A percentile compares a stretch with the other conserved stretches of the same genome.
phyloP scores from a whole-genome alignment of 2,113 vertebrate species.

The Uria aalge region DNA sequence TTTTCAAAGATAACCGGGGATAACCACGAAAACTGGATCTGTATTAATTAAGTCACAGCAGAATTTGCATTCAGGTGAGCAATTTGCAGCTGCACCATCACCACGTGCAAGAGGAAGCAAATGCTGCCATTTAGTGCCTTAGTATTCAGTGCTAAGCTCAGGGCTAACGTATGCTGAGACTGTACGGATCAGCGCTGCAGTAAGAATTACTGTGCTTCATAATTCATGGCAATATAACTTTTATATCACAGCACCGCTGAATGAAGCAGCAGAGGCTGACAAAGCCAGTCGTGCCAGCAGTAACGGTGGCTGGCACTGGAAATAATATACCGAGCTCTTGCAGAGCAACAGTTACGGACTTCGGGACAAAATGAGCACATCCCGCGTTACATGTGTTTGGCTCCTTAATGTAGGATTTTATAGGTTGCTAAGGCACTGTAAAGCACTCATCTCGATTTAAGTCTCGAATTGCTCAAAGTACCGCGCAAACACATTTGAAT shows the following conservation, averaged over 20 bases:
- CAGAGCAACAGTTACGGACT: neutral
- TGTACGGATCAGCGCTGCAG: neutral
- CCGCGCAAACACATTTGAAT: neutral
- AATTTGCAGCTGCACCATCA: neutral
- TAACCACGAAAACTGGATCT: neutral
- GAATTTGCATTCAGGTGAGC: neutral
- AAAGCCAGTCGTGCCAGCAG: neutral
- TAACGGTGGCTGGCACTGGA: neutral
- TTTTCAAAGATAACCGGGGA: neutral
- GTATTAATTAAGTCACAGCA: constrained; percentile 2
- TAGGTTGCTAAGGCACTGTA: neutral
- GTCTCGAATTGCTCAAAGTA: neutral
- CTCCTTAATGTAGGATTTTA: neutral
- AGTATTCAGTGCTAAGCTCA: neutral
- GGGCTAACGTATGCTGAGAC: neutral
- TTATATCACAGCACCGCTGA: neutral
- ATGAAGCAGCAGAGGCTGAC: neutral
- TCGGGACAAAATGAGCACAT: neutral
- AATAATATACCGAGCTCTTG: neutral
- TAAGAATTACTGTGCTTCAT: neutral
- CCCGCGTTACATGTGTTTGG: neutral
- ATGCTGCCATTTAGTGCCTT: neutral
- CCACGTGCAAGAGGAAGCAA: neutral
- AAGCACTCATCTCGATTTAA: neutral
- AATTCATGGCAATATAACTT: neutral